Percentiles rank a stretch among this genome's conserved stretches.
Conservation (phyloP, 2,888 invertebrate species). For the Helicoverpa assulta region DNA sequence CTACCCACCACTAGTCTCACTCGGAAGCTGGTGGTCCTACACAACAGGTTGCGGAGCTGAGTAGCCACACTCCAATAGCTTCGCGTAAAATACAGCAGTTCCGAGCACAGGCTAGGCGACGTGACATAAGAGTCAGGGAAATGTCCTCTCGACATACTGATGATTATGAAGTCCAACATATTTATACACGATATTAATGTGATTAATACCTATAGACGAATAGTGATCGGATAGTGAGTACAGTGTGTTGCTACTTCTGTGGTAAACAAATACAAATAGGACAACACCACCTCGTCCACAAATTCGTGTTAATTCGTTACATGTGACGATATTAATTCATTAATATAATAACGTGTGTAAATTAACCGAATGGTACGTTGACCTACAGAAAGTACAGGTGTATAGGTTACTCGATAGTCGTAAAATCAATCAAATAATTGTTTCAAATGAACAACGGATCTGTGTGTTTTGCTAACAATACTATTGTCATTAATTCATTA, state of each 20-base stretch:
- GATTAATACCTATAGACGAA: slow-evolving; percentile 1
- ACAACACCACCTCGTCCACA: neutral
- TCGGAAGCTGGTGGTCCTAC: slow-evolving; percentile 6
- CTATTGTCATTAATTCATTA: neutral
- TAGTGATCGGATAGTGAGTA: neutral
- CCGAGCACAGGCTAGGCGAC: neutral
- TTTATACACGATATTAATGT: slow-evolving; percentile 21
- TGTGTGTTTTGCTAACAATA: neutral
- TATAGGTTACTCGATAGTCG: neutral
- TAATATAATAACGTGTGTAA: slow-evolving; percentile 1
- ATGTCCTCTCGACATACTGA: slow-evolving; percentile 7
- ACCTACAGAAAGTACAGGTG: neutral
- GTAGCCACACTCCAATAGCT: neutral
- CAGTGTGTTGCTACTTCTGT: neutral
- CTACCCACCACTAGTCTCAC: slow-evolving; percentile 10
- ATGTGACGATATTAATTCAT: slow-evolving; percentile 2
- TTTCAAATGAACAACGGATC: neutral
- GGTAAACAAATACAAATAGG: neutral
- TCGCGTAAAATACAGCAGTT: neutral
- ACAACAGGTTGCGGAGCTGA: slow-evolving; percentile 5
- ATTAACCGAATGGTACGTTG: neutral
- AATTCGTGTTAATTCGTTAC: slow-evolving; percentile 1
- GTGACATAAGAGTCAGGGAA: slow-evolving; percentile 18
- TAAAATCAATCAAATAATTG: neutral
- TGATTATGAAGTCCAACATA: slow-evolving; percentile 1